Percentiles rank a stretch among this genome's conserved stretches.
Conservation (phyloP, 2,113 vertebrate genomes). For the Hyperopisus bebe region DNA sequence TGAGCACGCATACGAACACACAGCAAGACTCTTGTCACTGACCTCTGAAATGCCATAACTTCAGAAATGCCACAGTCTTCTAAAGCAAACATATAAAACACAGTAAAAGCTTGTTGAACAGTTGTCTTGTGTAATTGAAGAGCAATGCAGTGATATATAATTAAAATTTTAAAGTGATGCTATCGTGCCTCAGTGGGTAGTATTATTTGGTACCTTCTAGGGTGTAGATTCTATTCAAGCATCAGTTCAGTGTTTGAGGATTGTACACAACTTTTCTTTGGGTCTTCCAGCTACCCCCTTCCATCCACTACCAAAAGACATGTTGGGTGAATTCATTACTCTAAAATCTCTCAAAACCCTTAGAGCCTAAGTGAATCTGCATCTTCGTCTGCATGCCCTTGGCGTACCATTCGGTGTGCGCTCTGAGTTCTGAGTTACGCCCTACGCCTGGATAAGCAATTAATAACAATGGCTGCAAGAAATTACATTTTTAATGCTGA, state of each 20-base stretch:
- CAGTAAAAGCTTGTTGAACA: not conserved
- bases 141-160: not conserved
- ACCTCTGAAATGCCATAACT: not conserved
- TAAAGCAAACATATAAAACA: not conserved
- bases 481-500: not conserved
- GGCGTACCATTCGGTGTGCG: not conserved
- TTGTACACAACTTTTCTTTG: not conserved
- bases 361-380: not conserved
- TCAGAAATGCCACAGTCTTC: not conserved
- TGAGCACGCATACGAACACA: not conserved
- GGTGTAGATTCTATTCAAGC: not conserved
- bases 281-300: not conserved
- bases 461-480: conserved; percentile 2
- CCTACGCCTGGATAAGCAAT: not conserved
- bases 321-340: not conserved
- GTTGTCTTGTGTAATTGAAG: not conserved
- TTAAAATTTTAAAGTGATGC: not conserved
- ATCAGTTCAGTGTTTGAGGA: not conserved
- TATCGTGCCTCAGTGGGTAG: not conserved
- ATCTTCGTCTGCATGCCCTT: not conserved
- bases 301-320: not conserved
- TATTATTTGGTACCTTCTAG: not conserved
- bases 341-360: not conserved
- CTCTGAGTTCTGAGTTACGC: not conserved
- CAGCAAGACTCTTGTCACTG: not conserved